Percentiles rank a stretch among this genome's conserved stretches.
These are phyloP conservation scores for Mirza zaza DNA, from an alignment of 2,113 vertebrate genomes.

Conservation along the genomic window DNA sequence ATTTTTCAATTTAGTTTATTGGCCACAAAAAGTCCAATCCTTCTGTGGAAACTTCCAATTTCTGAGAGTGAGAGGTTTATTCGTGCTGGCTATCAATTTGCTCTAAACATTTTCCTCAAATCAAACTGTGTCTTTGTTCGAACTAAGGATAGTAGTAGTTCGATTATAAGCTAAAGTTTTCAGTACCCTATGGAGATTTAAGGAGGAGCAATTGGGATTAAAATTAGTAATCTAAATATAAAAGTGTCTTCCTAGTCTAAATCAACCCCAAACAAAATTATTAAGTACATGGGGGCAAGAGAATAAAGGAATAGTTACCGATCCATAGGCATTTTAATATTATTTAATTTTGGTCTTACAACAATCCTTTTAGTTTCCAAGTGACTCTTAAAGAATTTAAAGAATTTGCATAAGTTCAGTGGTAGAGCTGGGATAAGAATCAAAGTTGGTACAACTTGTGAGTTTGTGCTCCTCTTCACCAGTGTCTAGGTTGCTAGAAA, in stretches of 20 bases:
- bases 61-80: constrained; percentile 61
- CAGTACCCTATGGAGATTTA: neutral
- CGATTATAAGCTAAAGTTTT: constrained; percentile 37
- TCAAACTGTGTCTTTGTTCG: constrained; percentile 48
- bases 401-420: neutral
- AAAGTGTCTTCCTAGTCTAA: neutral
- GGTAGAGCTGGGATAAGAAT: neutral
- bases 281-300: neutral
- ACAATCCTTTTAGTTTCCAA: neutral
- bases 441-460: neutral
- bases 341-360: constrained; percentile 24
- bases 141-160: constrained; percentile 43
- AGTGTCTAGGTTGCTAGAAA: neutral
- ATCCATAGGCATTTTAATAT: neutral
- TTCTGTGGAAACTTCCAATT: constrained; percentile 63
- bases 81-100: constrained; percentile 60
- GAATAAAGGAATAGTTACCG: neutral
- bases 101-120: constrained; percentile 47
- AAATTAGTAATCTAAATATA: constrained; percentile 45
- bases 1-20: constrained; percentile 74
- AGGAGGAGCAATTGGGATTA: constrained; percentile 46
- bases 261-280: neutral
- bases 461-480: neutral
- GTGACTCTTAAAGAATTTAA: constrained; percentile 10
- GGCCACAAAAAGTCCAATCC: constrained; percentile 62